Evolutionary conservation across 2,797 vertebrate species (phyloP).

Genomic region (Crenichthys baileyi): DNA sequence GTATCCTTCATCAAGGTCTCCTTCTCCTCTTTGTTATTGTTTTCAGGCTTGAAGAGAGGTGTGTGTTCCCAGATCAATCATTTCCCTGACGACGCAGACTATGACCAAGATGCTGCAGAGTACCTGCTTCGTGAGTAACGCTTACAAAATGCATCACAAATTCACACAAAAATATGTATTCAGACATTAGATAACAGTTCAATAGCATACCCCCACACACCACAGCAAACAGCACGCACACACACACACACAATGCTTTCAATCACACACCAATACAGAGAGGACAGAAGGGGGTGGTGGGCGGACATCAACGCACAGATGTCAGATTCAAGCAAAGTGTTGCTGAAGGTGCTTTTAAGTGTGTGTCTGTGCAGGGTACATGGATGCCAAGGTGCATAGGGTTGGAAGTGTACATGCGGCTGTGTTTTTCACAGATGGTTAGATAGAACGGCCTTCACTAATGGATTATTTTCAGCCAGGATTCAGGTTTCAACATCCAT

Average conservation of each 20-base stretch:
- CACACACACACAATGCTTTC: conserved; percentile 24
- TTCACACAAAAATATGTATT: conserved; percentile 13
- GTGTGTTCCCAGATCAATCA: conserved; percentile 95
- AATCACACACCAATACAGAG: conserved; percentile 33
- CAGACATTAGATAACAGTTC: conserved; percentile 22
- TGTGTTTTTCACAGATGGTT: conserved; percentile 48
- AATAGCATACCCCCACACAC: conserved; percentile 14
- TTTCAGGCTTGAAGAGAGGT: conserved; percentile 89
- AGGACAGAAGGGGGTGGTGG: conserved; percentile 72
- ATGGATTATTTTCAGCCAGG: conserved; percentile 69
- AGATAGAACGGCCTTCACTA: conserved; percentile 67
- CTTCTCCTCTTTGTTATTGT: conserved; percentile 23
- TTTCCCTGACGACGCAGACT: conserved; percentile 94
- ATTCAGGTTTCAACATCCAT: conserved; percentile 50
- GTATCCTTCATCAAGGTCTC: not conserved
- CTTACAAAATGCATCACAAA: conserved; percentile 14
- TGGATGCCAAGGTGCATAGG: conserved; percentile 60
- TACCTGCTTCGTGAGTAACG: conserved; percentile 90
- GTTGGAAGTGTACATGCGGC: conserved; percentile 58
- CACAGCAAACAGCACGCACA: conserved; percentile 11
- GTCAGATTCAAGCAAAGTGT: conserved; percentile 63
- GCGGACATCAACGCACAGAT: conserved; percentile 68
- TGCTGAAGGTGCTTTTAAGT: conserved; percentile 48
- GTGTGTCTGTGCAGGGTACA: conserved; percentile 22
- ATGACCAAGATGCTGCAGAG: conserved; percentile 94